phyloP scores from a whole-genome alignment of 2,888 invertebrate genomes.

The Papilio elwesi region DNA sequence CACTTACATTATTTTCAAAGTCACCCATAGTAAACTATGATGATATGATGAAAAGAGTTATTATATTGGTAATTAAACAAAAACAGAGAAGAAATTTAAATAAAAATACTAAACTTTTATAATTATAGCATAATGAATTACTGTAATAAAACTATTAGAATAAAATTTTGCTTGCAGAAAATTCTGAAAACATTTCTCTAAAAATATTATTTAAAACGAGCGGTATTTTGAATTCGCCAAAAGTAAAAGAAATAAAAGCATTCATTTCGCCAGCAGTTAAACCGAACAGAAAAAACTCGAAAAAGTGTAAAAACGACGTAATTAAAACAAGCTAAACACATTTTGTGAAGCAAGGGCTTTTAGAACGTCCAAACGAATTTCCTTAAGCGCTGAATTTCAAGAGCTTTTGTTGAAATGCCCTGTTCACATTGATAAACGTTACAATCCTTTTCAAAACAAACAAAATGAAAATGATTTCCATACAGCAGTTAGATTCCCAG shows the following conservation, averaged over 20 bases:
- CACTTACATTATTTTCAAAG: too few relatives aligned
- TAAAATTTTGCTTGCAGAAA: background rate
- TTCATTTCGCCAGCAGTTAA: conserved; percentile 31
- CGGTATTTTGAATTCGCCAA: conserved; percentile 28
- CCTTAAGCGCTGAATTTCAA: conserved; percentile 17
- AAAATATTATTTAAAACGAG: conserved; percentile 22
- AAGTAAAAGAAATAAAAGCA: conserved; percentile 32
- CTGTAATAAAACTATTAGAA: conserved; percentile 1
- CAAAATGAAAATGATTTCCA: background rate
- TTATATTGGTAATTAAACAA: too few relatives aligned
- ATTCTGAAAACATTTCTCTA: conserved; percentile 19
- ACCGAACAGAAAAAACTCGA: conserved; percentile 28
- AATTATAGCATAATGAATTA: conserved; percentile 11
- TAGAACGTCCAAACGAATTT: conserved; percentile 33
- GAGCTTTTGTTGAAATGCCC: conserved; percentile 15
- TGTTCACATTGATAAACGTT: conserved; percentile 1
- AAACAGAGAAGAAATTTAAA: too few relatives aligned
- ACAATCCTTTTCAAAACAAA: background rate
- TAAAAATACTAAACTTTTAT: background rate
- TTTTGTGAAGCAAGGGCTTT: conserved; percentile 34
- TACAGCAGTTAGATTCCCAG: background rate
- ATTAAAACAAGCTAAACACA: conserved; percentile 36
- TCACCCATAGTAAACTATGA: too few relatives aligned
- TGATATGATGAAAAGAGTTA: too few relatives aligned
- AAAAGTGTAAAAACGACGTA: conserved; percentile 38